Conservation (phyloP, 2,888 invertebrate genomes). For the Mesorhabditis sp. region DNA sequence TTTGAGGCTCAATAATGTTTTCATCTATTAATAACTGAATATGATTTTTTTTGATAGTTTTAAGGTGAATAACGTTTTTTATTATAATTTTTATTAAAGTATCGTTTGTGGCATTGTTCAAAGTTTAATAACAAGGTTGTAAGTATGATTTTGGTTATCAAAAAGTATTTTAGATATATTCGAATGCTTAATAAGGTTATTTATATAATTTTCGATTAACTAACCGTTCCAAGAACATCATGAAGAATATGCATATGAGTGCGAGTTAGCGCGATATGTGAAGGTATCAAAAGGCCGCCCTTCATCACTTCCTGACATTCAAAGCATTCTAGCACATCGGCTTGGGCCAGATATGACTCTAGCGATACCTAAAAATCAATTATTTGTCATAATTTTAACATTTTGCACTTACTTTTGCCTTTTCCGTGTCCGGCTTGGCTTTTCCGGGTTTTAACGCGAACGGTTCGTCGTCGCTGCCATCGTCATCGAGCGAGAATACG, state of each 20-base stretch:
- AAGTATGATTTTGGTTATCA: no score
- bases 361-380: neutral
- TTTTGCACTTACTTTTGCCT: constrained; percentile 23
- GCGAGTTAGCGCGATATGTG: constrained; percentile 44
- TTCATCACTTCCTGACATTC: constrained; percentile 83
- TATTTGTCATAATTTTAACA: neutral
- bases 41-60: no score
- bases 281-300: constrained; percentile 25
- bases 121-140: no score
- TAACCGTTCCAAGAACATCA: constrained; percentile 26
- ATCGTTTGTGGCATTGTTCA: no score
- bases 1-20: no score
- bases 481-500: constrained; percentile 37
- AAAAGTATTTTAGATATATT: no score
- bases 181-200: no score
- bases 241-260: constrained; percentile 52
- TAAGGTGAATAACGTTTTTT: no score
- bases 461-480: constrained; percentile 24
- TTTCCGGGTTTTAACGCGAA: neutral
- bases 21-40: no score
- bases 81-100: no score
- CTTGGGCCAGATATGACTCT: constrained; percentile 62
- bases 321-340: constrained; percentile 80
- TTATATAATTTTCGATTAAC: neutral
- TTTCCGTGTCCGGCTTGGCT: constrained; percentile 21